A percentile compares a stretch with the other conserved stretches of the same genome.
Conservation (phyloP, 2,888 invertebrate genomes). For the Nomada hirtipes region DNA sequence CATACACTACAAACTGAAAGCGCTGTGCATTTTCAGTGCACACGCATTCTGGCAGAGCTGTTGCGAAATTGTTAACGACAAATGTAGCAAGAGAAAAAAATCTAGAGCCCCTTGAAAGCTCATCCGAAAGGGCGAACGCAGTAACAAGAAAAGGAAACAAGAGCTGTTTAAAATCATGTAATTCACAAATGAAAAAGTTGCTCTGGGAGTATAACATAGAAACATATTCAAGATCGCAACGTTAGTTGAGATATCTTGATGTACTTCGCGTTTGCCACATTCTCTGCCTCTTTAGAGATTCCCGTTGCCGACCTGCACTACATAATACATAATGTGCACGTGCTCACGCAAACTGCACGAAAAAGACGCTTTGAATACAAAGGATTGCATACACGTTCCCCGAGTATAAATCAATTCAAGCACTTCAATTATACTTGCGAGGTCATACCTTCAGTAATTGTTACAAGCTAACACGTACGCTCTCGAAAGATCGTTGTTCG, state of each 20-base stretch:
- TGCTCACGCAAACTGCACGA: no score
- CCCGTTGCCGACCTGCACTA: not conserved
- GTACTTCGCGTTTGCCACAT: not conserved
- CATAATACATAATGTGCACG: not conserved
- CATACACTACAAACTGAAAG: not conserved
- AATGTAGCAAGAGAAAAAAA: constrained; percentile 10
- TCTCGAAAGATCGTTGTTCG: not conserved
- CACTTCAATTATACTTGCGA: not conserved
- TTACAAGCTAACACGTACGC: not conserved
- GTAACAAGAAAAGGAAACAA: not conserved
- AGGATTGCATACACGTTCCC: not conserved
- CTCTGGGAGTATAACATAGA: not conserved
- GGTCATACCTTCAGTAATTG: not conserved
- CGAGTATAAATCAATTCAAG: not conserved
- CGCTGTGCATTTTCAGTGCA: not conserved
- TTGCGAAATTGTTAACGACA: constrained; percentile 16
- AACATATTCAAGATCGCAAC: constrained; percentile 5
- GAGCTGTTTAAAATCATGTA: not conserved
- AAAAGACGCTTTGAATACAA: not conserved
- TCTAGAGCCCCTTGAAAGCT: constrained; percentile 12
- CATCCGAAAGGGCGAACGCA: not conserved
- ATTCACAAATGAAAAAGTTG: constrained; percentile 29
- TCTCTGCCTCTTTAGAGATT: not conserved
- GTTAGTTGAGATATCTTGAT: not conserved
- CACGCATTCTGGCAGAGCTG: not conserved